phyloP scores from a whole-genome alignment of 1,140 invertebrate species.

The Reticulitermes speratus region DNA sequence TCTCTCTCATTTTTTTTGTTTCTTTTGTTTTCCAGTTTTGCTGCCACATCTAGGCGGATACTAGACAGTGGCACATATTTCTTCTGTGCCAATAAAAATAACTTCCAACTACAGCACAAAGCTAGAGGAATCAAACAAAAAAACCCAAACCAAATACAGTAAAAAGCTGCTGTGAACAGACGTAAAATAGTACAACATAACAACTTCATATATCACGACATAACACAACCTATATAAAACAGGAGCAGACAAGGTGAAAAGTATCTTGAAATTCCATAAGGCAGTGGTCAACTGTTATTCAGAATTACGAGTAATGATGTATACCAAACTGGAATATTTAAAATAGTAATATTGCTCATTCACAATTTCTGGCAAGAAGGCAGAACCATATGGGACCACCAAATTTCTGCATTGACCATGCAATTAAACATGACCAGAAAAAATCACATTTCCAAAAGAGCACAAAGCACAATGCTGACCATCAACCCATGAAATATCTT shows the following conservation, averaged over 20 bases:
- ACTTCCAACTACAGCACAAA: conserved; percentile 8
- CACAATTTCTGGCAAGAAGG: background rate
- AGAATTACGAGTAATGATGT: background rate
- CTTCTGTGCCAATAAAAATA: conserved; percentile 20
- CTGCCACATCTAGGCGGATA: conserved; percentile 29
- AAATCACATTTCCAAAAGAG: background rate
- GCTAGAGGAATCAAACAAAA: conserved; percentile 28
- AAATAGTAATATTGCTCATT: background rate
- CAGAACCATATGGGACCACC: background rate
- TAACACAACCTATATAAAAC: conserved; percentile 24
- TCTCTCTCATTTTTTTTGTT: background rate
- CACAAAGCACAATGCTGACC: background rate
- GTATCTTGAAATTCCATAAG: background rate
- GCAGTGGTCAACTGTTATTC: background rate
- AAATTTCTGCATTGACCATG: background rate
- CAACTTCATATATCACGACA: conserved; percentile 19
- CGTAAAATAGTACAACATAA: conserved; percentile 13
- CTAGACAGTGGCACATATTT: conserved; percentile 24
- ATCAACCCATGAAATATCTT: conserved; percentile 1
- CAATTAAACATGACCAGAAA: background rate
- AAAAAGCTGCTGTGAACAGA: conserved; percentile 26
- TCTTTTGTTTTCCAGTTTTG: conserved; percentile 26
- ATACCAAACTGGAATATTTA: background rate
- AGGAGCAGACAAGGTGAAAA: background rate
- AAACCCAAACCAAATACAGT: conserved; percentile 17